phyloP scores from a whole-genome alignment of 2,797 vertebrate genomes.

The Heteromormyrus szaboi region DNA sequence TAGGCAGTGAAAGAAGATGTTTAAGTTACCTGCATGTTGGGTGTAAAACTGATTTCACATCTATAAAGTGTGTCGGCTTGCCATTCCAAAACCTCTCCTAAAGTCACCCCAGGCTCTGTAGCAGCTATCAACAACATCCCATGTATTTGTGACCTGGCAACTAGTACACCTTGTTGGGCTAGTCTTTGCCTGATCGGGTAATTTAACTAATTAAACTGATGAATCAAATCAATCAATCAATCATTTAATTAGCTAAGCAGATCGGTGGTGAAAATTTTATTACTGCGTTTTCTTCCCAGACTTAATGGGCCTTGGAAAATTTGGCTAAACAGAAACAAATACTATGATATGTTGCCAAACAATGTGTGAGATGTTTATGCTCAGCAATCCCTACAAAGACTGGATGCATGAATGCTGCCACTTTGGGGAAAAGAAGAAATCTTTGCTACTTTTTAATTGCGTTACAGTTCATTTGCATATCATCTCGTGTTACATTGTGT shows the following conservation, averaged over 20 bases:
- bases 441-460: background rate
- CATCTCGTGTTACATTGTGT: background rate
- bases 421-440: background rate
- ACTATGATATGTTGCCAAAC: background rate
- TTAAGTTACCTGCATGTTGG: background rate
- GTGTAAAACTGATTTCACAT: background rate
- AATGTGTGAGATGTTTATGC: background rate
- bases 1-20: background rate
- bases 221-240: background rate
- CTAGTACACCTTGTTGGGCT: background rate
- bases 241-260: background rate
- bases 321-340: background rate
- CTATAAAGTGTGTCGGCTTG: background rate
- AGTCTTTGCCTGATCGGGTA: background rate
- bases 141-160: background rate
- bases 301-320: background rate
- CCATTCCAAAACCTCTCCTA: background rate
- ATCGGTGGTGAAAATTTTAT: background rate
- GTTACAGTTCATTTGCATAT: background rate
- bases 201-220: background rate
- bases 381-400: background rate
- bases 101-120: background rate
- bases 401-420: background rate
- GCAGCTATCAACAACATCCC: background rate
- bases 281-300: background rate